These are phyloP conservation scores for Zonitis immaculata DNA, from an alignment of 2,888 invertebrate species.

Conservation along the genomic window DNA sequence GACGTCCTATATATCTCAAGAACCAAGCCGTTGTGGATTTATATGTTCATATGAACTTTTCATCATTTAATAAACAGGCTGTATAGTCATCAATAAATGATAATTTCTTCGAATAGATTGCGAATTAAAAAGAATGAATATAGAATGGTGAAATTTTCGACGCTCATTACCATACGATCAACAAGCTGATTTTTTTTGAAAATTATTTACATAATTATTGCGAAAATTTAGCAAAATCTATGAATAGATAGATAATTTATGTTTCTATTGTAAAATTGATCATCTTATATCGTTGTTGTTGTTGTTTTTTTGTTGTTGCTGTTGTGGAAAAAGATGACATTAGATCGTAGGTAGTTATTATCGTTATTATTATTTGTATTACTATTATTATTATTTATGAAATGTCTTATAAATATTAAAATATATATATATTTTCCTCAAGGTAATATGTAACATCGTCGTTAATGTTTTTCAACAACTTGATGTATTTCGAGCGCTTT, in stretches of 20 bases:
- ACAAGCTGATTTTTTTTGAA: too few relatives aligned
- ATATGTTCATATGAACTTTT: too few relatives aligned
- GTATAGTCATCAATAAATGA: too few relatives aligned
- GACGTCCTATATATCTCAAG: too few relatives aligned
- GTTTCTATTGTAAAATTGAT: not conserved
- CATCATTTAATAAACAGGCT: too few relatives aligned
- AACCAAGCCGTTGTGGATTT: too few relatives aligned
- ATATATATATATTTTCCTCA: slow-evolving; percentile 8
- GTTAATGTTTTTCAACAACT: not conserved
- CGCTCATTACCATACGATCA: not conserved
- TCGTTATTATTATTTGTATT: not conserved
- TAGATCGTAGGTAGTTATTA: not conserved
- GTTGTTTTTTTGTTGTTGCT: too few relatives aligned
- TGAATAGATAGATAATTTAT: not conserved
- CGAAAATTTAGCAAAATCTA: not conserved
- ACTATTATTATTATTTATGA: not conserved
- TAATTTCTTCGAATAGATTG: too few relatives aligned
- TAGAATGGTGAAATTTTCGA: not conserved
- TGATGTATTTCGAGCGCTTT: not conserved
- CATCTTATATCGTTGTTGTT: too few relatives aligned
- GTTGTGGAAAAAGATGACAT: not conserved
- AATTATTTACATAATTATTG: not conserved
- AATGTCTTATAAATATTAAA: slow-evolving; percentile 18
- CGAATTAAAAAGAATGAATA: not conserved
- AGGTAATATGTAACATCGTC: slow-evolving; percentile 11